Conservation (phyloP, 2,797 vertebrate species). For the Tolypeutes matacus region DNA sequence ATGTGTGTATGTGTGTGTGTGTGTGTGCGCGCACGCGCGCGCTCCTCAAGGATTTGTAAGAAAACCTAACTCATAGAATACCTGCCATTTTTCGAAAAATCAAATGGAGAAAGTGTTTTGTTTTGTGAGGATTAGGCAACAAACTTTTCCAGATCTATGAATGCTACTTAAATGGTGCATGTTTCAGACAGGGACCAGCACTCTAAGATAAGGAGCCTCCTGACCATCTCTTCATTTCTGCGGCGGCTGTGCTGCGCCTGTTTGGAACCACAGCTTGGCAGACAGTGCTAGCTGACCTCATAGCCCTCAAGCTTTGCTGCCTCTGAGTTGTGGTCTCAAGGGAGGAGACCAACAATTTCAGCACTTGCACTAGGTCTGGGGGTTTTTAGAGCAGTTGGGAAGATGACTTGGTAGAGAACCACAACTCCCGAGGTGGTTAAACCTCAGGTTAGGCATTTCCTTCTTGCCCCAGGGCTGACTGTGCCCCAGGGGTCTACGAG, state of each 20-base stretch:
- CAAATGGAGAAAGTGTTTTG: not conserved
- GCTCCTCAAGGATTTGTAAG: not conserved
- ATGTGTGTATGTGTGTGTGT: accelerated
- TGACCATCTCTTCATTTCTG: not conserved
- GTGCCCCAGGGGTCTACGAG: too few species aligned
- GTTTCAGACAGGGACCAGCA: not conserved
- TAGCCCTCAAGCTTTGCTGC: not conserved
- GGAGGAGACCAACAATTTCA: not conserved
- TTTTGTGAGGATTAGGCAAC: not conserved
- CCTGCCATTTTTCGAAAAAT: not conserved
- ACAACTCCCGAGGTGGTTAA: not conserved
- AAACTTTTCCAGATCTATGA: not conserved
- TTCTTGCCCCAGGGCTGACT: not conserved
- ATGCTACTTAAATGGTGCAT: not conserved
- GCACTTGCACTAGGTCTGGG: not conserved
- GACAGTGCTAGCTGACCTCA: not conserved
- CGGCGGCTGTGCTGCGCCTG: not conserved
- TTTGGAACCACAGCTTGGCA: not conserved
- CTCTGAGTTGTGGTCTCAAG: accelerated
- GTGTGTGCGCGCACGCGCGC: too few species aligned
- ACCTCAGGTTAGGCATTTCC: not conserved
- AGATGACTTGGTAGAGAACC: not conserved
- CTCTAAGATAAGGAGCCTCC: not conserved
- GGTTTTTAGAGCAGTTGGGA: not conserved
- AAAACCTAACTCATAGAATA: not conserved